Base-by-base conservation (phyloP, 1,140 invertebrate species). In the Trachymyrmex cornetzi region DNA sequence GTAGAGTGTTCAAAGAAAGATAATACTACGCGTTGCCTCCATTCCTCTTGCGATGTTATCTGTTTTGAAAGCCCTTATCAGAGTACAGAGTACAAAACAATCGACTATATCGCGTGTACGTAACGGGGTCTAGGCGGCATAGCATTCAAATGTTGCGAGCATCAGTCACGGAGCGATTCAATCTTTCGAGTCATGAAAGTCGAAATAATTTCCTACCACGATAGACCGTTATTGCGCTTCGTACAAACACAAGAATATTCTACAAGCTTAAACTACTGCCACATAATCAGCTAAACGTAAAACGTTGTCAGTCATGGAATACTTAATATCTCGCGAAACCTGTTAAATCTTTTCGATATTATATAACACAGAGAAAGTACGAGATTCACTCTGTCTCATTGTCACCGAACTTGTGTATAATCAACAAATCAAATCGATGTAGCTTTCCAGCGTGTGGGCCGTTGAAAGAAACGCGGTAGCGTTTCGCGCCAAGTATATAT, bases 61-160 rank as follows among this genome's bases (percentile, higher is more conserved):
- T 59, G 30, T 44, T 82, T 63, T 84, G 69, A 74, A 84, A 75
- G 69, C 55, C 69, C 55, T 75, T 75, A 24, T 84, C 55, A 9
- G 69, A 61, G 24, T 82, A 53, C 19, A 12, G 6, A 74, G 7
- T 61, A 80, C 34, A 74, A 84, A 74, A 75, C 57, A 38, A 81
- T 71, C 38, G 69, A 75, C 34, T 48, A 38, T 44, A 30, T 50
- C 27, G 57, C 57, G 55, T 59, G 24, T 75, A 61, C 57, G 48
- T 75, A 75, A 84, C 38, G 55, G n/a, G 80, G 55, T 75, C 27
- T 48, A 75, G 34, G 34, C 55, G 38, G 14, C 53, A 27, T 74
- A 30, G 53, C 19, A 24, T 59, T 75, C 30, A 84, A 81, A 48
- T 34, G 64, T 5, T 16, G 77, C 66, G 30, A 67, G 38, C 16